Evolutionary conservation across 1,140 invertebrate species (phyloP).

Genomic region (Dreissena polymorpha): DNA sequence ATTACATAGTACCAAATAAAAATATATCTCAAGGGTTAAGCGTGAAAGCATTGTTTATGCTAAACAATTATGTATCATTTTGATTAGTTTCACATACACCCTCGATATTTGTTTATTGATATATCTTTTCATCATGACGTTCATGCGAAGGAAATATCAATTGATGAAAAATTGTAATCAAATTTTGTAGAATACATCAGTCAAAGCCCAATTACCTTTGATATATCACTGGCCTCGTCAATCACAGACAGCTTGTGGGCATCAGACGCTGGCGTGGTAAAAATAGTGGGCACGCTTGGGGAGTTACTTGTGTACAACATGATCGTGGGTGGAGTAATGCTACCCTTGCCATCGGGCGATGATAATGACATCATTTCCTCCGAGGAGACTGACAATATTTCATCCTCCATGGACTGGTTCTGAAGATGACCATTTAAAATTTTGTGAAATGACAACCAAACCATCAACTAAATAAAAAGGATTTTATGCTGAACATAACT

Average conservation of each 20-base stretch:
- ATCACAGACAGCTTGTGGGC: constrained; percentile 54
- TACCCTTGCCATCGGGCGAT: neutral
- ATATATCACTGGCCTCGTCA: constrained; percentile 55
- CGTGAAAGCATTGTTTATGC: too few species aligned
- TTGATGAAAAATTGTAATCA: too few species aligned
- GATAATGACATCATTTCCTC: neutral
- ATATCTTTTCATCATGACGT: too few species aligned
- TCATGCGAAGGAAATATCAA: too few species aligned
- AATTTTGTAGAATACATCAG: too few species aligned
- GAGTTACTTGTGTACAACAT: constrained; percentile 46
- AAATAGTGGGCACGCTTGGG: constrained; percentile 51
- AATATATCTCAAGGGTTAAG: too few species aligned
- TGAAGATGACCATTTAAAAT: too few species aligned
- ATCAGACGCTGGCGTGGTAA: constrained; percentile 44
- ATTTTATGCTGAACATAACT: too few species aligned
- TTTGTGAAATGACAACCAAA: neutral
- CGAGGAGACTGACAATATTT: neutral
- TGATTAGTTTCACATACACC: too few species aligned
- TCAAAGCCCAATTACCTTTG: constrained; percentile 24
- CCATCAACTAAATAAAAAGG: neutral
- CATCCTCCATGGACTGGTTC: neutral
- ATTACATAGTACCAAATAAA: too few species aligned
- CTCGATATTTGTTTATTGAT: too few species aligned
- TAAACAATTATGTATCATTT: too few species aligned
- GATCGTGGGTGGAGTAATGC: neutral